Base-by-base conservation (phyloP, 30 jellyfish, hydroid and myxozoan species). In the Mastigias papua region DNA sequence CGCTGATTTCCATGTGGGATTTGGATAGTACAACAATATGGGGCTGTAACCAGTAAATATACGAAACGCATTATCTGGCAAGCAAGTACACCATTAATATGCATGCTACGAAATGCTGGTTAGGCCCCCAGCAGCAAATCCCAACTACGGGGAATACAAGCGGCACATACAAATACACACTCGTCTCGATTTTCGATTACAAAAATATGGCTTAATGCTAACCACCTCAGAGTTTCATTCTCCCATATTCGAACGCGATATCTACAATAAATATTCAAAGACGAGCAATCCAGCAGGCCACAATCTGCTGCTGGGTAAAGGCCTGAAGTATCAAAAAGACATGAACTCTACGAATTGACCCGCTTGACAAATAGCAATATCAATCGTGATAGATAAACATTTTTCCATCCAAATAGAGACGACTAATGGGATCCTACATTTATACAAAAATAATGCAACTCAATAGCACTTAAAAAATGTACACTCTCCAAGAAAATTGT, bases 51-150 rank as follows among this genome's bases (percentile, higher is more conserved):
- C 23, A 23, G 74, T 26, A 63, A 58, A 63, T 37, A 37, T 37
- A 11, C 54, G 11, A 11, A 5, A 2, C 9, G 20, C 21, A n/a
- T 63, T 26, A 42, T 8, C 74, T 10, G 10, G 3, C 4, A 19
- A 22, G 42, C 74, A 63, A 42, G 74, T 23, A 63, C 17, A 19
- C 30, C 69, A 57, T n/a, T n/a, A n/a, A 57, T 57, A 57, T 57
- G 22, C 7, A 3, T 57, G 27, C 69, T 3, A 57, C 7, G 27
- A 57, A 57, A 57, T 15, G 9, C 17, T 3, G 9, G 69, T 22
- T 57, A 15, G 69, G 23, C 7, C 9, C 22, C 69, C 17, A 15
- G 4, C n/a, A 23, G 69, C 69, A 57, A 23, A 23, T 57, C 69
- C 30, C 30, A 57, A 57, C 30, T 23, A 23, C 17, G 17, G 25